A percentile compares a stretch with the other conserved stretches of the same genome.
Conservation (phyloP, 2,888 invertebrate genomes). For the Idaea biselata region DNA sequence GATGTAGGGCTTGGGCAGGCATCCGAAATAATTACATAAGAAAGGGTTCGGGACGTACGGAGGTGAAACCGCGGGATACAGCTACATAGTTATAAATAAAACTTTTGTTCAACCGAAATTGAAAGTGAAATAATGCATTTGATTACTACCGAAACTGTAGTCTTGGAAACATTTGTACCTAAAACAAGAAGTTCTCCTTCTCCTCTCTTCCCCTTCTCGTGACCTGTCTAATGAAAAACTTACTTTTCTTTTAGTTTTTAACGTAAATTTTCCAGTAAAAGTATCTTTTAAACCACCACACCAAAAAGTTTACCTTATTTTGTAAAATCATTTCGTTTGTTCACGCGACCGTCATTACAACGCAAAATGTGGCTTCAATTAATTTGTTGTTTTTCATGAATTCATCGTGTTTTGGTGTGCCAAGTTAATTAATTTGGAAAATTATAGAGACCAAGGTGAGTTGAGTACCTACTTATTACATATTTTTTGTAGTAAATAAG, state of each 20-base stretch:
- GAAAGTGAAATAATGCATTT: no score
- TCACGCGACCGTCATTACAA: background rate
- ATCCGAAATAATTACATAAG: no score
- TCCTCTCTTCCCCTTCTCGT: background rate
- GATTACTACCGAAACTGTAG: no score
- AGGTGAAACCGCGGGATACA: no score
- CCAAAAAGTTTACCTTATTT: background rate
- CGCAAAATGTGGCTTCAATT: conserved; percentile 17
- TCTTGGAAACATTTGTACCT: no score
- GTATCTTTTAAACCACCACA: background rate
- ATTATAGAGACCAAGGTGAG: background rate
- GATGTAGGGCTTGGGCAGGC: no score
- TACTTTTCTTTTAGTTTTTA: background rate
- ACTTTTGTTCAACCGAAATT: no score
- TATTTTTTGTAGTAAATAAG: no score
- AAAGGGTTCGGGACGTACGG: no score
- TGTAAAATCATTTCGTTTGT: background rate
- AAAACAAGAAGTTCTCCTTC: no score
- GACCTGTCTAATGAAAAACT: background rate
- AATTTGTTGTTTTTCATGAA: conserved; percentile 5
- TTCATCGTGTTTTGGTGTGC: background rate
- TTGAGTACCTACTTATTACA: no score
- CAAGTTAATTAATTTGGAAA: background rate
- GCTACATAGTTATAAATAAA: no score
- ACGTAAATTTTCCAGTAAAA: background rate